phyloP scores from a whole-genome alignment of 2,888 invertebrate species.

The Epirrhoe tristata region DNA sequence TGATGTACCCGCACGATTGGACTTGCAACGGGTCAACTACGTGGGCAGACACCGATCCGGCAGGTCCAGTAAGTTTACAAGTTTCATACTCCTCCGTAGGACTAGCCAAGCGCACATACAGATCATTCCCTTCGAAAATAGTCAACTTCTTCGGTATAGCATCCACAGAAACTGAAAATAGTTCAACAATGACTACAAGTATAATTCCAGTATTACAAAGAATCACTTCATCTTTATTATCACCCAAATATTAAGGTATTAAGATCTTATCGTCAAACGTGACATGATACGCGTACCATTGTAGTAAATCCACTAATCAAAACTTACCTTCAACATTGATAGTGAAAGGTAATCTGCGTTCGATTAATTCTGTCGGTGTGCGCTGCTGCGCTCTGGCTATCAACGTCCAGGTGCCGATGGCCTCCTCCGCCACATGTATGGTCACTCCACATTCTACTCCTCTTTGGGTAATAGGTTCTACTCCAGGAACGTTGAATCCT shows the following conservation, averaged over 20 bases:
- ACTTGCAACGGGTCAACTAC: conserved; percentile 50
- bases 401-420: conserved; percentile 67
- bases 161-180: conserved; percentile 59
- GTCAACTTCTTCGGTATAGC: conserved; percentile 52
- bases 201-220: background rate
- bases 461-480: conserved; percentile 50
- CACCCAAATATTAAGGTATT: conserved; percentile 40
- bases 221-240: conserved; percentile 44
- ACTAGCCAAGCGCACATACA: conserved; percentile 60
- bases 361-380: conserved; percentile 44
- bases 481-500: conserved; percentile 52
- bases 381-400: conserved; percentile 55
- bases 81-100: conserved; percentile 53
- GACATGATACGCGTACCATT: conserved; percentile 62
- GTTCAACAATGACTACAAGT: conserved; percentile 1
- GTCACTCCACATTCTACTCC: conserved; percentile 59
- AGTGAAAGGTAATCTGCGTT: conserved; percentile 63
- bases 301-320: conserved; percentile 47
- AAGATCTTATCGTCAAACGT: conserved; percentile 66
- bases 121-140: conserved; percentile 60
- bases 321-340: conserved; percentile 70
- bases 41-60: conserved; percentile 40
- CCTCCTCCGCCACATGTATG: conserved; percentile 55
- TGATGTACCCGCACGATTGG: conserved; percentile 61
- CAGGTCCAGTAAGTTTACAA: conserved; percentile 61